A percentile compares a stretch with the other conserved stretches of the same genome.
These are phyloP conservation scores for Caenorhabditis tropicalis DNA, from an alignment of 1,140 invertebrate species.

Conservation along the genomic window DNA sequence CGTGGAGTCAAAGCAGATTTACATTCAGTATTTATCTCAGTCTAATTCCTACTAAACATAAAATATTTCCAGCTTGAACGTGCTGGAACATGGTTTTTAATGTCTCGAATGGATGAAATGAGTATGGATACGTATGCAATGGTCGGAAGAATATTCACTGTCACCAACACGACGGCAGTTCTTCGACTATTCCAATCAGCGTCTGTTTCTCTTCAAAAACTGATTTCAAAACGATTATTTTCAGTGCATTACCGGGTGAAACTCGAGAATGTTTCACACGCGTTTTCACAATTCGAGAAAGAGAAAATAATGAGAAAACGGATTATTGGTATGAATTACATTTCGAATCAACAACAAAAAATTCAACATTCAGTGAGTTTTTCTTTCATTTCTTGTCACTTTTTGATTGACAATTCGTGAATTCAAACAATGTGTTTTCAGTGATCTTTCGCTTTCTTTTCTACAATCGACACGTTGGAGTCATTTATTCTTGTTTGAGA, in stretches of 20 bases:
- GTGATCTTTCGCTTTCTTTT: conserved; percentile 54
- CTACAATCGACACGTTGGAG: conserved; percentile 55
- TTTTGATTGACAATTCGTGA: conserved; percentile 35
- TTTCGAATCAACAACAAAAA: conserved; percentile 45
- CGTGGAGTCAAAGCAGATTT: conserved; percentile 40
- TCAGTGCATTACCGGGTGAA: conserved; percentile 48
- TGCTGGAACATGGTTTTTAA: conserved; percentile 49
- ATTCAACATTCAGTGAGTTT: conserved; percentile 48
- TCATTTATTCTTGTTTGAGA: conserved; percentile 50
- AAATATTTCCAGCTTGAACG: conserved; percentile 46
- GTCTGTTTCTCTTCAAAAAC: conserved; percentile 5
- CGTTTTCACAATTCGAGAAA: conserved; percentile 50
- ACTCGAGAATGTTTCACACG: conserved; percentile 47
- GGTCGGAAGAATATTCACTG: conserved; percentile 43
- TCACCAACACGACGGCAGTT: conserved; percentile 45
- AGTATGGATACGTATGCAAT: conserved; percentile 50
- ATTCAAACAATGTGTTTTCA: conserved; percentile 38
- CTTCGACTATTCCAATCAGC: conserved; percentile 49
- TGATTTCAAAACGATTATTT: not conserved
- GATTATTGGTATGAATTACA: conserved; percentile 54
- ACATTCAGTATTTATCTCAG: not conserved
- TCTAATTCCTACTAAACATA: not conserved
- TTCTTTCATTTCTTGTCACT: not conserved
- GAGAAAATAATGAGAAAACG: conserved; percentile 22
- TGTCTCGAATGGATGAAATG: conserved; percentile 49